Evolutionary conservation across 2,888 invertebrate genomes (phyloP), one percentile per base, ranked within the genome.

Genomic region (Dasypogon diadema): DNA sequence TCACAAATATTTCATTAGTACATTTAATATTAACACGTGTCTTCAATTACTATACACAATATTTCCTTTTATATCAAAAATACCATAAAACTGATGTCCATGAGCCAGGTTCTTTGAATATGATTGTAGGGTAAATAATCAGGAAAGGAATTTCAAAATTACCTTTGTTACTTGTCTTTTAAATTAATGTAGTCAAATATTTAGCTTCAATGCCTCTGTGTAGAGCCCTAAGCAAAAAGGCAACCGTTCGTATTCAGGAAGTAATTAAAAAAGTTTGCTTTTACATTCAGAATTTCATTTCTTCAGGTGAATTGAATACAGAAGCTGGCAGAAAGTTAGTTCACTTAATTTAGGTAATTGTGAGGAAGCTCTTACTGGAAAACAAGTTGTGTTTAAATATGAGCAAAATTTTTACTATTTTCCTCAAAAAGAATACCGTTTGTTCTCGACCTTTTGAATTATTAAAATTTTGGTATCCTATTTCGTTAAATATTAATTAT

Each of bases 201-300:
- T 70, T 70, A 70, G 30, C 70, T 68, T 68, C 48, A 48, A 68
- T 46, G 48, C 65, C 48, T 24, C 24, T n/a, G 24, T 8, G 16
- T 24, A 48, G 16, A 1, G 54, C 54, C 70, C 5, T 34, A n/a
- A 34, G 70, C 54, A 14, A 34, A 70, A 24, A 70, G 54, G 70
- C 34, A 54, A 54, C 54, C 54, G 54, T 54, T 70, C 54, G 18
- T 70, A 18, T 70, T 70, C 54, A 54, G 70, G 34, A 70, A 70
- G 70, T 70, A 70, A 70, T 70, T 54, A 70, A 70, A 70, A 70
- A 70, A 70, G 51, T 70, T 70, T 70, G 37, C 30, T 54, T 70
- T 70, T 30, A 54, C 70, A 54, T 54, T 54, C 54, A 34, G 54
- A 37, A 51, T 30, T 54, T 70, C 70, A 51, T 54, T 70, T 70